Conservation (phyloP, 37 sponge, comb jelly and placozoan genomes). For the Geodia barretti region DNA sequence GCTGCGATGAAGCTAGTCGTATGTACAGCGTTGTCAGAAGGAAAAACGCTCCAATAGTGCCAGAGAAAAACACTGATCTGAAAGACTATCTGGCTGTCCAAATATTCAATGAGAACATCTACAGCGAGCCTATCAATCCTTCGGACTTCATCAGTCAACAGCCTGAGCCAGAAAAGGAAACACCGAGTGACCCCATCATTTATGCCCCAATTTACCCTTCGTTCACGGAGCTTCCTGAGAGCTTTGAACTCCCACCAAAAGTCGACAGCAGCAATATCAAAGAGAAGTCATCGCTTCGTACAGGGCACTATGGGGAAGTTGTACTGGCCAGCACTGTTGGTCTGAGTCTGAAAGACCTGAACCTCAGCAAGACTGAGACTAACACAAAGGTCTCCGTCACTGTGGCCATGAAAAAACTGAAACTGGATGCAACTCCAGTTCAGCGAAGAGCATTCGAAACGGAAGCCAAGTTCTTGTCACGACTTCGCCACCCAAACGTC, state of each 20-base stretch:
- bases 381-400: slow-evolving; percentile 18
- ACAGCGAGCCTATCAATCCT: slow-evolving; percentile 45
- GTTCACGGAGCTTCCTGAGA: background rate
- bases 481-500: too few relatives aligned
- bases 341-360: slow-evolving; percentile 61
- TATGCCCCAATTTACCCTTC: slow-evolving; percentile 35
- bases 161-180: too few relatives aligned
- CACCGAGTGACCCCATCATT: background rate
- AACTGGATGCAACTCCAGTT: background rate
- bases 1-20: too few relatives aligned
- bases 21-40: too few relatives aligned
- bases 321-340: slow-evolving; percentile 33
- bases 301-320: too few relatives aligned
- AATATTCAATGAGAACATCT: slow-evolving; percentile 5
- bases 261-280: slow-evolving; percentile 1
- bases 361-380: slow-evolving; percentile 8
- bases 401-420: slow-evolving; percentile 56
- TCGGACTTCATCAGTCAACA: slow-evolving; percentile 24
- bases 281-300: slow-evolving; percentile 25
- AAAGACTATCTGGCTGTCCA: background rate
- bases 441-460: slow-evolving; percentile 40
- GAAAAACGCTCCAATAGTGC: background rate
- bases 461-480: slow-evolving; percentile 64
- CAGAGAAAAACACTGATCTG: background rate
- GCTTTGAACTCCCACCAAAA: background rate